phyloP scores from a whole-genome alignment of 2,888 invertebrate genomes.

The Sylvicola fuscatus region DNA sequence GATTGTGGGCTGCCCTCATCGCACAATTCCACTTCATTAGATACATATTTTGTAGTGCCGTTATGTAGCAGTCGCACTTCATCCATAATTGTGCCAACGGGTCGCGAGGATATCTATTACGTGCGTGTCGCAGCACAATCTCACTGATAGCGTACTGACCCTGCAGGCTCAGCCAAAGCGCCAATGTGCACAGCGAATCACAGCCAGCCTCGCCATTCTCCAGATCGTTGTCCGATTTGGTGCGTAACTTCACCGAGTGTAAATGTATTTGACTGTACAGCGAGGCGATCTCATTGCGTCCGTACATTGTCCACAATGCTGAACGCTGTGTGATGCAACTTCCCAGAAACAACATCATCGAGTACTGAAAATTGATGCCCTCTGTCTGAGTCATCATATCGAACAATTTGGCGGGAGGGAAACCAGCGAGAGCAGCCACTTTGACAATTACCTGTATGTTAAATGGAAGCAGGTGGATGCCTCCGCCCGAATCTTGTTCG shows the following conservation, averaged over 20 bases:
- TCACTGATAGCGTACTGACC: slow-evolving; percentile 35
- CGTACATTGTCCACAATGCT: slow-evolving; percentile 74
- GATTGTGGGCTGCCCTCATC: slow-evolving; percentile 41
- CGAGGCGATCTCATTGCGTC: slow-evolving; percentile 66
- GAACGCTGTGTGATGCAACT: slow-evolving; percentile 64
- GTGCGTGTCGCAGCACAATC: slow-evolving; percentile 37
- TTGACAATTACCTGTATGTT: slow-evolving; percentile 60
- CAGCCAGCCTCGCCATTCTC: slow-evolving; percentile 44
- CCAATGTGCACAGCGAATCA: slow-evolving; percentile 45
- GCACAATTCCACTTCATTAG: slow-evolving; percentile 44
- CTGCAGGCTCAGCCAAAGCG: slow-evolving; percentile 26
- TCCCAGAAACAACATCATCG: slow-evolving; percentile 59
- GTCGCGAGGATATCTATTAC: slow-evolving; percentile 40
- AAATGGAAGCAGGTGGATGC: slow-evolving; percentile 50
- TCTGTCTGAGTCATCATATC: slow-evolving; percentile 69
- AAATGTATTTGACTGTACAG: slow-evolving; percentile 61
- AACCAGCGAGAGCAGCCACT: slow-evolving; percentile 40
- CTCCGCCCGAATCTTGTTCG: slow-evolving; percentile 43
- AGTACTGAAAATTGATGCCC: slow-evolving; percentile 66
- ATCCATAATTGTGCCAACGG: slow-evolving; percentile 44
- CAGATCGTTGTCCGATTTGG: slow-evolving; percentile 3
- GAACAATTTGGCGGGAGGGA: slow-evolving; percentile 24
- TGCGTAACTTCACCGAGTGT: slow-evolving; percentile 33
- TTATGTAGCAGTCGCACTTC: slow-evolving; percentile 37
- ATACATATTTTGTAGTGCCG: slow-evolving; percentile 27